Evolutionary conservation across 2,888 invertebrate species (phyloP).

Genomic region (Synanthedon myopaeformis): DNA sequence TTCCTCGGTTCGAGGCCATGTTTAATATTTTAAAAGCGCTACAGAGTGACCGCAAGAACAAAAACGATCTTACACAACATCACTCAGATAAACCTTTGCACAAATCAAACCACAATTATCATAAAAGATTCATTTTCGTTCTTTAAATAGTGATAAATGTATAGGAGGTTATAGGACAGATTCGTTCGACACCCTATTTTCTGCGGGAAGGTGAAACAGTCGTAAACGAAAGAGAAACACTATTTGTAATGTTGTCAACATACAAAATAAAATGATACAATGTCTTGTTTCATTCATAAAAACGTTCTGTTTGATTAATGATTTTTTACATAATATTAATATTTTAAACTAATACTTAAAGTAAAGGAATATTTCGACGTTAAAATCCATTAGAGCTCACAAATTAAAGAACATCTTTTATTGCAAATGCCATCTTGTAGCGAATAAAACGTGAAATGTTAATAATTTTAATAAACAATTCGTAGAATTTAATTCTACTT

Average conservation of each 20-base stretch:
- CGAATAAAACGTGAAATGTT: too few relatives aligned
- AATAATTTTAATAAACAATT: too few relatives aligned
- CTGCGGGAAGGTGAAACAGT: slow-evolving; percentile 70
- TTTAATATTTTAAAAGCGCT: slow-evolving; percentile 70
- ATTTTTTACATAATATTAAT: neutral
- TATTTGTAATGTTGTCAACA: slow-evolving; percentile 46
- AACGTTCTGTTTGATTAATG: slow-evolving; percentile 3
- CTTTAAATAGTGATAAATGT: slow-evolving; percentile 67
- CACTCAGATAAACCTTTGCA: slow-evolving; percentile 67
- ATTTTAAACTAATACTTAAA: neutral
- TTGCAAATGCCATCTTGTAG: too few relatives aligned
- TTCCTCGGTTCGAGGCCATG: slow-evolving; percentile 91
- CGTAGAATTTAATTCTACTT: too few relatives aligned
- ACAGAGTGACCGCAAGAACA: slow-evolving; percentile 66
- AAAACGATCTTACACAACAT: slow-evolving; percentile 69
- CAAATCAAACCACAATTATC: slow-evolving; percentile 76
- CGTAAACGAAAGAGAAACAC: slow-evolving; percentile 59
- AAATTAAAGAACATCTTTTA: too few relatives aligned
- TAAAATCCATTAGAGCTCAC: too few relatives aligned
- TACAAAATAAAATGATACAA: slow-evolving; percentile 22
- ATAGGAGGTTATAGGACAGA: slow-evolving; percentile 68
- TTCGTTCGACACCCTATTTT: slow-evolving; percentile 73
- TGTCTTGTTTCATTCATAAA: slow-evolving; percentile 26
- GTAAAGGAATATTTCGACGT: too few relatives aligned
- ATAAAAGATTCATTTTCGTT: slow-evolving; percentile 75